Evolutionary conservation across 92 coral and sea anemone genomes (phyloP).

Genomic region (Montipora capitata): DNA sequence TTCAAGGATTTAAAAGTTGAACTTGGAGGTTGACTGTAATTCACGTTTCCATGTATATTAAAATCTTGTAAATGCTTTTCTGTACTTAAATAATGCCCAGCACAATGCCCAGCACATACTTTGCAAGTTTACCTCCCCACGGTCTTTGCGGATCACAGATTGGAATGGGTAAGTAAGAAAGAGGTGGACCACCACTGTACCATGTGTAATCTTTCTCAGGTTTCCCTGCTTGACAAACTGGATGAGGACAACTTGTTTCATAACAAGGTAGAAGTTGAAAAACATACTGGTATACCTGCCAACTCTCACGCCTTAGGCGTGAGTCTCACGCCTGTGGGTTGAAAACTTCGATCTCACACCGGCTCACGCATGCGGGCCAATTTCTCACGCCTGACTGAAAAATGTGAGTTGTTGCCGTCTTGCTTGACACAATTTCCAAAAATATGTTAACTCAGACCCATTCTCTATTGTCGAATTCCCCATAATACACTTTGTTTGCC

Average conservation of each 20-base stretch:
- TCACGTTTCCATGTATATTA: slow-evolving; percentile 7
- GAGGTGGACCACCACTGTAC: slow-evolving; percentile 72
- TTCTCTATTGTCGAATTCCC: too few species aligned
- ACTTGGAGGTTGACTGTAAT: not conserved
- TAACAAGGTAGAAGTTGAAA: slow-evolving; percentile 68
- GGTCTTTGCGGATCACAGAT: slow-evolving; percentile 44
- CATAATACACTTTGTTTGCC: too few species aligned
- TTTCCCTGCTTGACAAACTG: slow-evolving; percentile 48
- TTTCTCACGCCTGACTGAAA: too few species aligned
- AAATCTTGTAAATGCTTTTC: slow-evolving; percentile 38
- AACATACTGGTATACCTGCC: slow-evolving; percentile 57
- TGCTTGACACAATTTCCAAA: too few species aligned
- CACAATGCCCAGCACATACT: slow-evolving; percentile 34
- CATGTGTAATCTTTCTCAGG: slow-evolving; percentile 53
- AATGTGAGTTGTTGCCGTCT: too few species aligned
- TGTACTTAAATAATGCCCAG: slow-evolving; percentile 57
- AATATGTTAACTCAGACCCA: too few species aligned
- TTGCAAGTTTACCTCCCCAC: slow-evolving; percentile 61
- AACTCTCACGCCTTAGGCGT: too few species aligned
- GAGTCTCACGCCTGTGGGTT: too few species aligned
- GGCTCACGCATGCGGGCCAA: too few species aligned
- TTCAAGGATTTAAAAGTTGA: too few species aligned
- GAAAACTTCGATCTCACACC: too few species aligned
- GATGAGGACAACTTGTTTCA: slow-evolving; percentile 64
- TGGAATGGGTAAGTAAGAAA: slow-evolving; percentile 27